A percentile compares a stretch with the other conserved stretches of the same genome.
Evolutionary conservation across 2,113 vertebrate species (phyloP).

Genomic region (Crotalus horridus): DNA sequence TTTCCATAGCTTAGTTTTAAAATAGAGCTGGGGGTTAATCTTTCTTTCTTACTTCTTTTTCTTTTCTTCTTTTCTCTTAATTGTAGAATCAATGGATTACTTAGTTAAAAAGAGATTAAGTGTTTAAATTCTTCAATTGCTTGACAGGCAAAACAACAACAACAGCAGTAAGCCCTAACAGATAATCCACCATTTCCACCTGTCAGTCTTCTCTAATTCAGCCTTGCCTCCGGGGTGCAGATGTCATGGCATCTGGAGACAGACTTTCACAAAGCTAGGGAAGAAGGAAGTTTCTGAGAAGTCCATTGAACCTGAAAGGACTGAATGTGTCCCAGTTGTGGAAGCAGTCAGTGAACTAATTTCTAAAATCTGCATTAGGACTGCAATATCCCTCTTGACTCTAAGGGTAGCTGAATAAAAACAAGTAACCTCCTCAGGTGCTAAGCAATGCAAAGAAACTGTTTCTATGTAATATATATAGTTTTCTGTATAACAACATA

Average conservation of each 20-base stretch:
- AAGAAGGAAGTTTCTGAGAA: constrained; percentile 28
- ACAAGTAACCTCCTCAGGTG: not conserved
- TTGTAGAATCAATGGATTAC: not conserved
- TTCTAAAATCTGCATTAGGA: not conserved
- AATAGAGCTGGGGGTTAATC: not conserved
- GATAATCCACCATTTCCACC: not conserved
- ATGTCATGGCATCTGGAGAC: not conserved
- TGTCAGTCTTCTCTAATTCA: constrained; percentile 1
- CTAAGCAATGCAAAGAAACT: constrained; percentile 5
- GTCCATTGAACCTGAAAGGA: constrained; percentile 23
- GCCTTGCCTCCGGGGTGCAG: not conserved
- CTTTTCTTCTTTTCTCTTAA: not conserved
- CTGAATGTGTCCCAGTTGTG: constrained; percentile 2
- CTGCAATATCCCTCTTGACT: not conserved
- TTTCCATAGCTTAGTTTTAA: not conserved
- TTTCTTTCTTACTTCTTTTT: not conserved
- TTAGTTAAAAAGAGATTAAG: not conserved
- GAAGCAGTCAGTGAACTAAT: constrained; percentile 20
- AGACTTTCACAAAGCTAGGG: constrained; percentile 5
- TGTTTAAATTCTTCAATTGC: not conserved
- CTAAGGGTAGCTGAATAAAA: not conserved
- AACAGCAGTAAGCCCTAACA: not conserved
- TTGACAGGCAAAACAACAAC: not conserved
- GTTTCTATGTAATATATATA: constrained; percentile 12
- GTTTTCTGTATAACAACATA: not conserved